Evolutionary conservation across 2,888 invertebrate genomes (phyloP).

Genomic region (Criorhina ranunculi): DNA sequence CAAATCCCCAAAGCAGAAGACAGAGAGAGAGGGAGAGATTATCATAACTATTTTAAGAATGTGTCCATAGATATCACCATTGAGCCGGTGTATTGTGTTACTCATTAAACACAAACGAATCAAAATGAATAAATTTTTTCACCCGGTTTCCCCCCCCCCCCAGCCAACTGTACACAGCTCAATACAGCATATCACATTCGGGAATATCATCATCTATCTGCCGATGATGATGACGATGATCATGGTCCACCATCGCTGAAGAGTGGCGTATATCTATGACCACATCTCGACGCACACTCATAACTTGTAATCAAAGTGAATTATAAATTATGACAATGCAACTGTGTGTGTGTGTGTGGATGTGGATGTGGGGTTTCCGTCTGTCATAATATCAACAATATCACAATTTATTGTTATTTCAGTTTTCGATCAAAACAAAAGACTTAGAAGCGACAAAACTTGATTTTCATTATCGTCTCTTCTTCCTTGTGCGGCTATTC

Average conservation of each 20-base stretch:
- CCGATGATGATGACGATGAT: slow-evolving; percentile 26
- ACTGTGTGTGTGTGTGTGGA: slow-evolving; percentile 7
- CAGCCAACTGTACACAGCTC: slow-evolving; percentile 14
- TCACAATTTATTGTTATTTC: slow-evolving; percentile 73
- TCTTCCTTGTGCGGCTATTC: slow-evolving; percentile 13
- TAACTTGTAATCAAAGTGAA: slow-evolving; percentile 75
- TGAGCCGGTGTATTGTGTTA: slow-evolving; percentile 49
- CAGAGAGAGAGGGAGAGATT: slow-evolving; percentile 41
- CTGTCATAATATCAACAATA: slow-evolving; percentile 75
- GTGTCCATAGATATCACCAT: slow-evolving; percentile 49
- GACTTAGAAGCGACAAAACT: slow-evolving; percentile 71
- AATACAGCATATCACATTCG: slow-evolving; percentile 31
- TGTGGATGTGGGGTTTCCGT: slow-evolving; percentile 44
- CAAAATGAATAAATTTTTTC: slow-evolving; percentile 56
- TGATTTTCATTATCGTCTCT: slow-evolving; percentile 70
- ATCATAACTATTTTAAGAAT: slow-evolving; percentile 66
- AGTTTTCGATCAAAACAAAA: slow-evolving; percentile 73
- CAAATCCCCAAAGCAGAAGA: slow-evolving; percentile 36
- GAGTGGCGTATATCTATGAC: slow-evolving; percentile 66
- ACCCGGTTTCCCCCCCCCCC: neutral
- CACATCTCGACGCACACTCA: slow-evolving; percentile 67
- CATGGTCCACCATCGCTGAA: slow-evolving; percentile 46
- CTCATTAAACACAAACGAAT: slow-evolving; percentile 69
- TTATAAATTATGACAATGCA: slow-evolving; percentile 67
- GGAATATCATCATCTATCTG: slow-evolving; percentile 6